Evolutionary conservation across 2,888 invertebrate species (phyloP), one percentile per base, ranked within the genome.

Genomic region (Bibio marci): DNA sequence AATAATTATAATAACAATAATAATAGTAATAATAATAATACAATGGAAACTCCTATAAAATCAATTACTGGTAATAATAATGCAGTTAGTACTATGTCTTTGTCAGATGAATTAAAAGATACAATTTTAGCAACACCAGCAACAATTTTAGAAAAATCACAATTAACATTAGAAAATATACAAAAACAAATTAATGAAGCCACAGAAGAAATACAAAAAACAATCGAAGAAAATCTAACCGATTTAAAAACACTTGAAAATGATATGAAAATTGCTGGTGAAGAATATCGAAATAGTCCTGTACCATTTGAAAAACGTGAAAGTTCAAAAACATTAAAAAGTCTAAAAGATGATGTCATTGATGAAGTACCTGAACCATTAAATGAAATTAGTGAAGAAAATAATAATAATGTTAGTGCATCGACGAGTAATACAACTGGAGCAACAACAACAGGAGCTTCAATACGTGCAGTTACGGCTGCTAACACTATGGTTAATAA

Each of bases 351-450:
- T 35, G 35, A 39, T n/a, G 18, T 18, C 3, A 39, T 15, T 30
- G 19, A 19, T 25, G 26, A 31, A 17, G 14, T 25, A 22, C 30
- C 15, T 15, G 31, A 19, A 25, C 25, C 39, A 42, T 59, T 61
- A 22, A 57, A 61, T 37, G 62, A 61, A 43, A 56, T 58, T 5
- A 44, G 56, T n/a, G 59, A 61, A n/a, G 56, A 55, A 43, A n/a
- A 11, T 34, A 34, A 11, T 18, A 7, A 6, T 17, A 19, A 19
- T 22, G 11, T 10, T 12, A 12, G n/a, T 35, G 13, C 14, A 26
- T 11, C 14, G 35, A 14, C 14, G 26, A 14, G 14, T 14, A 22
- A 22, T 35, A n/a, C 13, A 40, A 18, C 41, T 41, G 35, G n/a
- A n/a, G n/a, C n/a, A n/a, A n/a, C n/a, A n/a, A 41, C 39, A 25